phyloP scores from a whole-genome alignment of 2,113 vertebrate genomes.

The Gavialis gangeticus region DNA sequence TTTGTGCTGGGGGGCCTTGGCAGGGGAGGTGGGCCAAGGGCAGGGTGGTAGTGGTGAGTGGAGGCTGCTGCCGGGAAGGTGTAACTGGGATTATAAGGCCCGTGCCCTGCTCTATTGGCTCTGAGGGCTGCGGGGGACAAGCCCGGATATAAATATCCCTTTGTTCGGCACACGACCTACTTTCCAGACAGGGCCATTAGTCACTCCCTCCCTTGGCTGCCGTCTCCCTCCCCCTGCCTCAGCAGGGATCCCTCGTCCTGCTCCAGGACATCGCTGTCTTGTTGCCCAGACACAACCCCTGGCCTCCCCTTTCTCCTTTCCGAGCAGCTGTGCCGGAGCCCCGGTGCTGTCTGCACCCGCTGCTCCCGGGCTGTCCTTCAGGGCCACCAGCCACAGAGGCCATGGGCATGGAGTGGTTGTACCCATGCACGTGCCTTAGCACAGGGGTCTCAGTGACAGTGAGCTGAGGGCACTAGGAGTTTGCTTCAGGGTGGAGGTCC shows the following conservation, averaged over 20 bases:
- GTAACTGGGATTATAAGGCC: background rate
- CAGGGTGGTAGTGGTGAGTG: background rate
- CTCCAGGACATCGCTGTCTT: background rate
- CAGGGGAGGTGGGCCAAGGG: rapidly evolving
- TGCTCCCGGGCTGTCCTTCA: background rate
- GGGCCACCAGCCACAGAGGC: background rate
- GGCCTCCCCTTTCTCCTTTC: background rate
- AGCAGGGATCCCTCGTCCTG: background rate
- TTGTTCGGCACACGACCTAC: constrained; percentile 74
- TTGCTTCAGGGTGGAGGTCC: no score
- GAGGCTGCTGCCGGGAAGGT: rapidly evolving
- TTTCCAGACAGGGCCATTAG: constrained; percentile 74
- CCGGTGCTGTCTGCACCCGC: background rate
- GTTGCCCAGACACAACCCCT: background rate
- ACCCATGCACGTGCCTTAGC: background rate
- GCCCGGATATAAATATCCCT: constrained; percentile 68
- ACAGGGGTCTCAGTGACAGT: no score
- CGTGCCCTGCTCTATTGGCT: constrained; percentile 18
- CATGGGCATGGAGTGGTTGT: background rate
- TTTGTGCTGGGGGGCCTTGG: no score
- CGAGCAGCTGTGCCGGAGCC: background rate
- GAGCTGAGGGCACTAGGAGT: background rate
- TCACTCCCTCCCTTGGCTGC: constrained; percentile 67
- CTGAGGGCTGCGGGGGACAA: constrained; percentile 33
- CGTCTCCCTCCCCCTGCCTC: constrained; percentile 6